Evolutionary conservation across 2,797 vertebrate genomes (phyloP), one percentile per base, ranked within the genome.

Genomic region (Falco novaeseelandiae): DNA sequence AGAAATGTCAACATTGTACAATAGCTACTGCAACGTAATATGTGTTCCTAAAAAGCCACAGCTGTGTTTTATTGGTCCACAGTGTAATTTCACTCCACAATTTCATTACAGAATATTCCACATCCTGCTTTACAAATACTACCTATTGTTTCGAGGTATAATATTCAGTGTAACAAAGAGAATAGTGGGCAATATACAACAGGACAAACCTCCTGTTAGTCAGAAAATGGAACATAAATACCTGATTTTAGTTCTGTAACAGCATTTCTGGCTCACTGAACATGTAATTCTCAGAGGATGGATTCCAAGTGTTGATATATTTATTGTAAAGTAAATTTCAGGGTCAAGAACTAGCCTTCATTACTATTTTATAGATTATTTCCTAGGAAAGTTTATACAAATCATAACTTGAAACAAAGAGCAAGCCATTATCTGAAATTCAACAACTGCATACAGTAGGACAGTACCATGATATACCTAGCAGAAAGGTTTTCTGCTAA

Each of bases 321-420:
- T 74, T 62, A 90, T 63, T 73, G 72, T 84, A 89, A 94, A 97
- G 54, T 87, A 84, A 83, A 97, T 96, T 81, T 83, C 65, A 87
- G 70, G 67, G 93, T 73, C 69, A 88, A 91, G 93, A 54, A 2
- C 57, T 62, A 54, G 9, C 29, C 19, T 58, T 95, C 77, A 30
- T n/a, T 87, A 69, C 38, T 54, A 6, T 82, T 66, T 6, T 89
- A 87, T 71, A 61, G 61, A 82, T 82, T 74, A 65, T 94, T 96
- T 92, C 86, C 92, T 93, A 93, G 69, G 34, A 94, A 59, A 46
- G 29, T 95, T 96, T 78, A 59, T 82, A 94, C 29, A 63, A 83
- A 40, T 84, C 19, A 10, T 58, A 52, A 62, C 62, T 79, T 83
- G 55, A 90, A 95, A 93, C 51, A 90, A 81, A 27, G 51, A 92